Evolutionary conservation across 37 sponge, comb jelly and placozoan species (phyloP).

Genomic region (Diacarnus erythraeanus): DNA sequence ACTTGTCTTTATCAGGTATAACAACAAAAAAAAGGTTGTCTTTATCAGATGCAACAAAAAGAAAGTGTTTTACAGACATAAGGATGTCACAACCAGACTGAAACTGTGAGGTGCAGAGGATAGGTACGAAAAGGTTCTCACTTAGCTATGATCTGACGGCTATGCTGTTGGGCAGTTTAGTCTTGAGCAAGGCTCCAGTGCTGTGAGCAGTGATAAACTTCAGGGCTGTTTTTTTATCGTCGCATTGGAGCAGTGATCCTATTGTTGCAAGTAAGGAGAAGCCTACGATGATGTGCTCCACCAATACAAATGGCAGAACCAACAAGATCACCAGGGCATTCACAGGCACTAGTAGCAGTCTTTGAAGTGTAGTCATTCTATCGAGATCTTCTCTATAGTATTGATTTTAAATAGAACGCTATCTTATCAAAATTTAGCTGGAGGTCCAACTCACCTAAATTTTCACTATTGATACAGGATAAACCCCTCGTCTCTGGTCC

Average conservation of each 20-base stretch:
- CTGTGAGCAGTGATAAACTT: conserved; percentile 54
- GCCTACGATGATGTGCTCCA: conserved; percentile 28
- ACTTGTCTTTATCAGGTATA: too few relatives aligned
- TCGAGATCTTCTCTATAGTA: too few relatives aligned
- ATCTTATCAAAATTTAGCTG: too few relatives aligned
- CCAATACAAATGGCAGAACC: conserved; percentile 40
- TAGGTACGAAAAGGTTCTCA: background rate
- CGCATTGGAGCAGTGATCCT: conserved; percentile 26
- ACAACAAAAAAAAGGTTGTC: background rate
- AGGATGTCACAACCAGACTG: too few relatives aligned
- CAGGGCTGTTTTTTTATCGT: conserved; percentile 23
- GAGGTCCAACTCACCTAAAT: too few relatives aligned
- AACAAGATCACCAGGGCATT: conserved; percentile 25
- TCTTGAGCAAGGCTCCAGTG: conserved; percentile 34
- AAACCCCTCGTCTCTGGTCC: too few relatives aligned
- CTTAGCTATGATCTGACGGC: conserved; percentile 54
- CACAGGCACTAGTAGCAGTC: conserved; percentile 12
- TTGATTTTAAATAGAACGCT: too few relatives aligned
- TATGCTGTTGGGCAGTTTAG: conserved; percentile 66
- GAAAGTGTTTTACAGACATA: too few relatives aligned
- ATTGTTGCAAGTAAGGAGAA: conserved; percentile 31
- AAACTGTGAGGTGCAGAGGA: background rate
- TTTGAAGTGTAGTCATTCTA: background rate
- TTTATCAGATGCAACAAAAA: too few relatives aligned
- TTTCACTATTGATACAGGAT: too few relatives aligned